Evolutionary conservation across 92 coral and sea anemone species (phyloP).

Genomic region (Actinernus sp.): DNA sequence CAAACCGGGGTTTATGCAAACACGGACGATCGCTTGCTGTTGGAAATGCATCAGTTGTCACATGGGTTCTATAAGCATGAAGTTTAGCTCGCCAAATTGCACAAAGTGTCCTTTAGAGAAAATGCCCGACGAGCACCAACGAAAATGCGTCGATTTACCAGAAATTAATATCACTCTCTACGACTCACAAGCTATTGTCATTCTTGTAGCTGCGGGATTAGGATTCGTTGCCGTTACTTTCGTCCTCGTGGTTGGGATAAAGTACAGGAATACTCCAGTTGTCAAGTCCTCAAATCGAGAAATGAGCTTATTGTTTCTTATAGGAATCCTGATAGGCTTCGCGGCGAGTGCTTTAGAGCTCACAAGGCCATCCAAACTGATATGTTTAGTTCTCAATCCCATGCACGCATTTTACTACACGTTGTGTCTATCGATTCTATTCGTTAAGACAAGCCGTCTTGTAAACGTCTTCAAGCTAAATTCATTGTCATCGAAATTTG

Average conservation of each 20-base stretch:
- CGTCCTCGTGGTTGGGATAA: constrained; percentile 47
- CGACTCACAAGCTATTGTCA: constrained; percentile 33
- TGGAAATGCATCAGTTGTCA: constrained; percentile 79
- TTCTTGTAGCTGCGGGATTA: constrained; percentile 33
- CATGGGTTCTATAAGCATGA: constrained; percentile 24
- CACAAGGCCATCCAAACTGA: constrained; percentile 31
- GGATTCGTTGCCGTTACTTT: constrained; percentile 37
- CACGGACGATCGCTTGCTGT: constrained; percentile 65
- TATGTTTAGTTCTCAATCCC: constrained; percentile 41
- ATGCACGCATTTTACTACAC: constrained; percentile 38
- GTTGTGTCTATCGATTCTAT: constrained; percentile 66
- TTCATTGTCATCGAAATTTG: constrained; percentile 24
- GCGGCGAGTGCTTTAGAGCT: constrained; percentile 43
- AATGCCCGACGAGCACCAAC: constrained; percentile 44
- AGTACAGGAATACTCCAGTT: constrained; percentile 58
- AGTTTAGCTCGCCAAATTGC: constrained; percentile 67
- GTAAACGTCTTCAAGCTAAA: constrained; percentile 65
- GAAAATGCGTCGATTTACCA: constrained; percentile 53
- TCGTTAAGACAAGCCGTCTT: constrained; percentile 76
- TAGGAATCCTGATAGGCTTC: constrained; percentile 59
- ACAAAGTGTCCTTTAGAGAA: constrained; percentile 53
- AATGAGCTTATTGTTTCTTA: constrained; percentile 57
- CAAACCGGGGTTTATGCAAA: constrained; percentile 66
- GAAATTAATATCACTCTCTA: constrained; percentile 28
- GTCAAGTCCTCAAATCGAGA: constrained; percentile 76